Percentiles rank a stretch among this genome's conserved stretches.
phyloP scores from a whole-genome alignment of 1,140 invertebrate species.

The Caerostris darwini region DNA sequence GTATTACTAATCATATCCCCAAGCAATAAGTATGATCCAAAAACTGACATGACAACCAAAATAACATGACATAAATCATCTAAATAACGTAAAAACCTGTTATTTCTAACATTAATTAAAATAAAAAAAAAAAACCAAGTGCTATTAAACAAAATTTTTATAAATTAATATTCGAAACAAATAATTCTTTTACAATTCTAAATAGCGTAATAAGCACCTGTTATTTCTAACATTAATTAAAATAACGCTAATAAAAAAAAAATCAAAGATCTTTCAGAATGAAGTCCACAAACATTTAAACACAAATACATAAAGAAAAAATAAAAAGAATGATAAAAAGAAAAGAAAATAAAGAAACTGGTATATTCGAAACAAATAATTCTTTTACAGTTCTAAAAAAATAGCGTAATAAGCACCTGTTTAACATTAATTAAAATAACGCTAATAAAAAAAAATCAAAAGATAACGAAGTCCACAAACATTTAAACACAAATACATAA shows the following conservation, averaged over 20 bases:
- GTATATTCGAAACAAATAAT: no score
- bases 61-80: not conserved
- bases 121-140: not conserved
- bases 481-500: not conserved
- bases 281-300: not conserved
- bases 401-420: no score
- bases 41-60: not conserved
- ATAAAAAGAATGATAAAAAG: not conserved
- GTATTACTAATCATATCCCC: not conserved
- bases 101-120: constrained; percentile 6
- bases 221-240: constrained; percentile 18
- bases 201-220: constrained; percentile 1
- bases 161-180: constrained; percentile 4
- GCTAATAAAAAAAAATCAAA: no score
- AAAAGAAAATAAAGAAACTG: not conserved
- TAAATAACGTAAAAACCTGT: not conserved
- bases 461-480: no score
- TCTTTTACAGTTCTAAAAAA: no score
- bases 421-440: no score
- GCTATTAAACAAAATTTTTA: not conserved
- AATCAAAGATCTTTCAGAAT: not conserved
- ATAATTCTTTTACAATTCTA: not conserved
- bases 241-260: not conserved
- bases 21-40: not conserved
- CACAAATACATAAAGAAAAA: not conserved